Evolutionary conservation across 1,140 invertebrate genomes (phyloP).

Genomic region (Zaprionus ghesquierei): DNA sequence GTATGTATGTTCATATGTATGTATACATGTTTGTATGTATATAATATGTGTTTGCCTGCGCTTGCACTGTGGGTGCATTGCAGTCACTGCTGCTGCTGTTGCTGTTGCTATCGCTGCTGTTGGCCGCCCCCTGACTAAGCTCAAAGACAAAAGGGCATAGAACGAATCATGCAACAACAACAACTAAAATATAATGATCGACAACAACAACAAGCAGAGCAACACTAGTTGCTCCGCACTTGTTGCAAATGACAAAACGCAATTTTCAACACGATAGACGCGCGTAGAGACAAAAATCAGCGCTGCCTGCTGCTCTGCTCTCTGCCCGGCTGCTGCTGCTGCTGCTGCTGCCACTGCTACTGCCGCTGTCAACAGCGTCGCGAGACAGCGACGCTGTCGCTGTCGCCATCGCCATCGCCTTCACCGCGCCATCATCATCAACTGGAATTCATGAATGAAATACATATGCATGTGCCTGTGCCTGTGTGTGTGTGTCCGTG

Average conservation of each 20-base stretch:
- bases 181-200: constrained; percentile 20
- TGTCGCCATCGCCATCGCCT: constrained; percentile 27
- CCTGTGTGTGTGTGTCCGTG: constrained; percentile 11
- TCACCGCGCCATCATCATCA: constrained; percentile 21
- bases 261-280: constrained; percentile 41
- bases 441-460: constrained; percentile 80
- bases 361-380: no score
- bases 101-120: constrained; percentile 41
- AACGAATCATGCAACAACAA: constrained; percentile 26
- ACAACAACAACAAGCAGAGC: constrained; percentile 34
- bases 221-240: constrained; percentile 50
- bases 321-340: constrained; percentile 4
- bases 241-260: constrained; percentile 78
- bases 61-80: constrained; percentile 58
- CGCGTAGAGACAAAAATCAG: constrained; percentile 36
- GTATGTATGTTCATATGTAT: constrained; percentile 2
- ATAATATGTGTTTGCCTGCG: constrained; percentile 11
- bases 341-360: constrained; percentile 4
- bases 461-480: constrained; percentile 55
- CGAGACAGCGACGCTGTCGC: no score
- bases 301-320: constrained; percentile 20
- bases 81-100: constrained; percentile 48
- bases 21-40: constrained; percentile 12
- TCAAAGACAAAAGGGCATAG: constrained; percentile 56
- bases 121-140: constrained; percentile 56